Evolutionary conservation across 2,113 vertebrate genomes (phyloP).

Genomic region (Emberiza fucata): DNA sequence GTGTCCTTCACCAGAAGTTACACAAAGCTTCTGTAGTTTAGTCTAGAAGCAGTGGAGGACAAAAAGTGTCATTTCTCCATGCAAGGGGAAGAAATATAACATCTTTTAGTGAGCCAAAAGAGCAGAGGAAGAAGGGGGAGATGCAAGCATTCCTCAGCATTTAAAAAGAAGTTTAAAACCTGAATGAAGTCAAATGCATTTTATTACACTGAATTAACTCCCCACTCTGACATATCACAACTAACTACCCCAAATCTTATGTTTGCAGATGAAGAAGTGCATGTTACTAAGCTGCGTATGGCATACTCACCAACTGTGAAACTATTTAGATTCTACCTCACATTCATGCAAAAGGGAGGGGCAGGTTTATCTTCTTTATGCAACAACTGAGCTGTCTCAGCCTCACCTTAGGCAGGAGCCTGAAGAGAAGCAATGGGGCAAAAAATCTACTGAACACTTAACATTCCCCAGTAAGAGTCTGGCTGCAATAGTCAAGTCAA

Average conservation of each 20-base stretch:
- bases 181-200: not conserved
- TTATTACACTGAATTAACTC: not conserved
- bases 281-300: rapidly evolving
- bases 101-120: not conserved
- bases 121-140: not conserved
- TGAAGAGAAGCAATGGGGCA: not conserved
- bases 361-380: not conserved
- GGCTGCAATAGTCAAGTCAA: not conserved
- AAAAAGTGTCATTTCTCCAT: not conserved
- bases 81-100: not conserved
- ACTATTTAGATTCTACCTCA: not conserved
- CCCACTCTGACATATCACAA: not conserved
- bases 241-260: not conserved
- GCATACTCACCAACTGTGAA: not conserved
- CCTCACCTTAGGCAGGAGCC: not conserved
- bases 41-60: not conserved
- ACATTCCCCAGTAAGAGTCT: not conserved
- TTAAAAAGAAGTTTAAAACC: not conserved
- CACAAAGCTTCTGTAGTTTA: not conserved
- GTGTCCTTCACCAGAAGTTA: not conserved
- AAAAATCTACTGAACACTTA: not conserved
- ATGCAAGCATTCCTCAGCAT: not conserved
- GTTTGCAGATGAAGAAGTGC: not conserved
- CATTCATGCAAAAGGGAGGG: not conserved
- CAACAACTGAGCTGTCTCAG: not conserved